Conservation (phyloP, 2,888 invertebrate genomes). For the Bimastos eiseni region DNA sequence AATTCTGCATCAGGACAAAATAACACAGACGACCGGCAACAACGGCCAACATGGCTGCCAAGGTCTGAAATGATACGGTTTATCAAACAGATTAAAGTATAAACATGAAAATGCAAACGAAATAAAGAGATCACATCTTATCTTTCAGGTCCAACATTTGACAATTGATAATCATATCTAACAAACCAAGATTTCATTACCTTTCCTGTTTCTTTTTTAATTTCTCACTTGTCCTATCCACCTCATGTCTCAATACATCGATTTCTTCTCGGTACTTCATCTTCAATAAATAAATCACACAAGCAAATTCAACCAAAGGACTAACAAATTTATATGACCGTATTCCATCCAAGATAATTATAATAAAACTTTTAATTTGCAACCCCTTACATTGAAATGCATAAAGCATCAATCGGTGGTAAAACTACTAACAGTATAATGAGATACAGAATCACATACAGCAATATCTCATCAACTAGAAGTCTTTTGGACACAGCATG, state of each 20-base stretch:
- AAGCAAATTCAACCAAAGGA: background rate
- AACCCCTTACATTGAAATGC: too few species aligned
- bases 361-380: background rate
- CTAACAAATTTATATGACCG: background rate
- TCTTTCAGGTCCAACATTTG: background rate
- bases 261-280: constrained; percentile 23
- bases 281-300: background rate
- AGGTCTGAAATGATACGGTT: background rate
- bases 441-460: too few species aligned
- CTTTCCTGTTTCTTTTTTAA: constrained; percentile 63
- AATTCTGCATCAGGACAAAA: too few species aligned
- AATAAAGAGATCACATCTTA: background rate
- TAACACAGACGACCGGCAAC: too few species aligned
- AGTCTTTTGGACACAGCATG: too few species aligned
- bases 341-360: background rate
- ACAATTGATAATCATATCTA: background rate
- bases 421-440: too few species aligned
- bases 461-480: too few species aligned
- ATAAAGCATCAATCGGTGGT: too few species aligned
- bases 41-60: too few species aligned
- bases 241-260: constrained; percentile 41
- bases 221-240: constrained; percentile 54
- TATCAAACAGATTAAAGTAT: background rate
- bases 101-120: background rate
- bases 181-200: constrained; percentile 44